Base-by-base conservation (phyloP, 2,888 invertebrate species). In the Caenorhabditis afra region DNA sequence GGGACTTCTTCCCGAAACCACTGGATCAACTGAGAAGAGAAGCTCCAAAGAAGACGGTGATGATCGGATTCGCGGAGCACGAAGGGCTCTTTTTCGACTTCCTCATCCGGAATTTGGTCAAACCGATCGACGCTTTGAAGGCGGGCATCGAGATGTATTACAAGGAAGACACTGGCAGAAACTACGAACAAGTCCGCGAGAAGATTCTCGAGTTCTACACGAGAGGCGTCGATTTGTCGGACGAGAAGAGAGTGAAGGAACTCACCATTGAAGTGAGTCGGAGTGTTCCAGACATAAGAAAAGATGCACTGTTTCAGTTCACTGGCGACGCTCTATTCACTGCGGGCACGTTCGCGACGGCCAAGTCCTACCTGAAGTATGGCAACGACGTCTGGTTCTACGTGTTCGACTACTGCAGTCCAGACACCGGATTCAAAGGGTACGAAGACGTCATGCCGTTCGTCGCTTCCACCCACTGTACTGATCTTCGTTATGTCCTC, bases 401-500 rank as follows among this genome's bases (percentile, higher is more conserved):
- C 67, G 67, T 71, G 0, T 84, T 84, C 47, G 82, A 83, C 16
- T 81, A 81, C 58, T 74, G 57, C 47, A 79, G 78, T 45, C 79
- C 81, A 1, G 77, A 75, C 29, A 29, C 29, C 11, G 76, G 74
- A 8, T 81, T 80, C n/a, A 84, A 84, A 12, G n/a, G 62, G 3
- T 45, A 83, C 18, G 57, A 41, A 14, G 47, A 41, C 8, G 20
- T 85, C 39, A 18, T 85, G 11, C 85, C 85, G 10, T 85, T 83
- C 62, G 61, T 41, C 12, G 41, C 41, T 4, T 66, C 81, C 5
- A 85, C 83, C 0, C 85, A 85, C 70, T 81, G 83, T 14, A 71
- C 83, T 1, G 85, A 85, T 49, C 65, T 85, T 4, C 82, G 85
- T n/a, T 85, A 83, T 50, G 57, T 85, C 18, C 62, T 86, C 37